Evolutionary conservation across 1,140 invertebrate species (phyloP).

Genomic region (Frieseomelitta varia): DNA sequence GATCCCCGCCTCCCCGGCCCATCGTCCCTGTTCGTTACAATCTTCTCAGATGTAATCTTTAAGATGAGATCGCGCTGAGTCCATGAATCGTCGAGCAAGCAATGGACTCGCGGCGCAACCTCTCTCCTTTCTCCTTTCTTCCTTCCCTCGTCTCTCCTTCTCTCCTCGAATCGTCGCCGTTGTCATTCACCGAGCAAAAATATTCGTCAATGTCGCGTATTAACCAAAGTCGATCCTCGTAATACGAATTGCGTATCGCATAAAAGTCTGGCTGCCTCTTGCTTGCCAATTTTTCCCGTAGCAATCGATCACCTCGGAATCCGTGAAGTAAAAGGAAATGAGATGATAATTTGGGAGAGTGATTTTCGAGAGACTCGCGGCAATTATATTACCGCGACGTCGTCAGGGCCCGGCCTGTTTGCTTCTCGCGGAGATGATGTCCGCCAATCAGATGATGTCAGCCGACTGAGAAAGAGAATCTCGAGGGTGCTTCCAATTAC

Average conservation of each 20-base stretch:
- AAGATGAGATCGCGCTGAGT: constrained; percentile 74
- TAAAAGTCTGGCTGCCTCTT: not conserved
- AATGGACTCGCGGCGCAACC: constrained; percentile 52
- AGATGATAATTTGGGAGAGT: not conserved
- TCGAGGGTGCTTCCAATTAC: constrained; percentile 72
- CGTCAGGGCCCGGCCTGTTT: constrained; percentile 47
- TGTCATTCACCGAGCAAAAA: not conserved
- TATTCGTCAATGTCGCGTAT: constrained; percentile 37
- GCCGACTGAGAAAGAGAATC: constrained; percentile 67
- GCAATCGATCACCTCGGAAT: not conserved
- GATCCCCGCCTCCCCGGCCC: constrained; percentile 12
- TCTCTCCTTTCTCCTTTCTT: constrained; percentile 34
- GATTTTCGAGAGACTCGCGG: not conserved
- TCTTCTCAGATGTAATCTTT: constrained; percentile 72
- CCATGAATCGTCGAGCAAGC: constrained; percentile 64
- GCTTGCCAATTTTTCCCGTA: not conserved
- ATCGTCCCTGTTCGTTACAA: constrained; percentile 54
- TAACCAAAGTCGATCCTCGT: constrained; percentile 6
- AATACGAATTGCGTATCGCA: not conserved
- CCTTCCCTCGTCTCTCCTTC: not conserved
- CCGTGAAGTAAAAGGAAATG: too few relatives aligned
- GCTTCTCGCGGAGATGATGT: constrained; percentile 51
- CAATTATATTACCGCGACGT: constrained; percentile 20
- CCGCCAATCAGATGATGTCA: constrained; percentile 66
- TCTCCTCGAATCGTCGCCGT: too few relatives aligned